These are phyloP conservation scores for Dendrocincla fuliginosa DNA, from an alignment of 2,797 vertebrate genomes.

Conservation along the genomic window DNA sequence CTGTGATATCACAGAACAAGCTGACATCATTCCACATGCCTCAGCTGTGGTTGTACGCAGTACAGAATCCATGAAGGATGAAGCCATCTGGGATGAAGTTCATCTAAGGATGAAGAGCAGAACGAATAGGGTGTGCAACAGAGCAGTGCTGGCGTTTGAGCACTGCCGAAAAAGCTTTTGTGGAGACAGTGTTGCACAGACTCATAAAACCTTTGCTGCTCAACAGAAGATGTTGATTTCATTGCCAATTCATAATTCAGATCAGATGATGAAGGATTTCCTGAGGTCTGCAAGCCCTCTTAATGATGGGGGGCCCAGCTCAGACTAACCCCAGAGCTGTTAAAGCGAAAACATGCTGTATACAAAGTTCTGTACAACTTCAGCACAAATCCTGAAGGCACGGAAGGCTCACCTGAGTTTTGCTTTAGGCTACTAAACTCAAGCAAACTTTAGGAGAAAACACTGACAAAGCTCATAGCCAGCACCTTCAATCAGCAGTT, in stretches of 20 bases:
- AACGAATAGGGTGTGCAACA: background rate
- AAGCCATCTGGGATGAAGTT: background rate
- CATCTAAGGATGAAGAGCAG: conserved; percentile 6
- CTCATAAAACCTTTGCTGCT: conserved; percentile 3
- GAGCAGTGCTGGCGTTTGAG: background rate
- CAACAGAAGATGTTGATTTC: background rate
- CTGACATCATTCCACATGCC: background rate
- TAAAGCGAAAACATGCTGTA: background rate
- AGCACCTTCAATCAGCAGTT: background rate
- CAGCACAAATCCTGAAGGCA: background rate
- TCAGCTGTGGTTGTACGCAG: background rate
- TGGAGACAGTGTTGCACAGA: background rate
- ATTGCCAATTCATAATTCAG: conserved; percentile 35
- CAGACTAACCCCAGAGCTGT: background rate
- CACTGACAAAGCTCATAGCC: background rate
- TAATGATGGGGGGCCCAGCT: background rate
- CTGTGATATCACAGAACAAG: background rate
- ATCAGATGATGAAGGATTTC: conserved; percentile 9
- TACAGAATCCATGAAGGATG: background rate
- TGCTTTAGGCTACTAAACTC: background rate
- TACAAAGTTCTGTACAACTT: background rate
- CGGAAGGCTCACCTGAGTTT: background rate
- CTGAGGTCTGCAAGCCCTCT: background rate
- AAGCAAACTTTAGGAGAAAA: background rate
- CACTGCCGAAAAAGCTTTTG: background rate